Conservation (phyloP, 2,113 vertebrate genomes). For the Nothobranchius furzeri region DNA sequence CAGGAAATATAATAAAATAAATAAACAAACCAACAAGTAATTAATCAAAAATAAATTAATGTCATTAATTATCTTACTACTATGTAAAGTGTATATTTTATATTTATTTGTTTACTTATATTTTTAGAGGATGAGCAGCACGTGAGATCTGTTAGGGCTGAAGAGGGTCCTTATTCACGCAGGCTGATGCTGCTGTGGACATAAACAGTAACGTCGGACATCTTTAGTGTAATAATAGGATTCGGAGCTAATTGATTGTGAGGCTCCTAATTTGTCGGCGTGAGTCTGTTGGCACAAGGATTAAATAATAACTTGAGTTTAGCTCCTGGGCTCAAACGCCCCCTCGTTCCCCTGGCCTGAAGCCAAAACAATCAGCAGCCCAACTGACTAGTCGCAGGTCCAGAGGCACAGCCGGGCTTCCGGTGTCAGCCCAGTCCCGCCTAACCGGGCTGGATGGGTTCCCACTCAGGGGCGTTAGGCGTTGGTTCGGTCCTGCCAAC, state of each 20-base stretch:
- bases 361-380: constrained; percentile 79
- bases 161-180: background rate
- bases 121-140: no score
- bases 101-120: no score
- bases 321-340: constrained; percentile 71
- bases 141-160: no score
- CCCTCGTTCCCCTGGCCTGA: constrained; percentile 69
- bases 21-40: no score
- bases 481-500: background rate
- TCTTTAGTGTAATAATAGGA: constrained; percentile 63
- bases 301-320: constrained; percentile 82
- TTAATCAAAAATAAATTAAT: no score
- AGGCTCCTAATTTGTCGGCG: constrained; percentile 81
- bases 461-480: no score
- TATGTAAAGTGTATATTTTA: no score
- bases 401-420: constrained; percentile 74
- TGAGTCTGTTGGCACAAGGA: constrained; percentile 81
- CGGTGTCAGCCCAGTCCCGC: constrained; percentile 37
- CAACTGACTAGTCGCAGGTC: constrained; percentile 60
- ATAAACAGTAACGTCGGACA: constrained; percentile 53
- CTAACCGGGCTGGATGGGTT: no score
- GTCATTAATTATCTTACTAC: no score
- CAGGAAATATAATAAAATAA: no score
- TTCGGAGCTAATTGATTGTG: constrained; percentile 79
- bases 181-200: constrained; percentile 20